Evolutionary conservation across 2,113 vertebrate species (phyloP).

Genomic region (Cariama cristata): DNA sequence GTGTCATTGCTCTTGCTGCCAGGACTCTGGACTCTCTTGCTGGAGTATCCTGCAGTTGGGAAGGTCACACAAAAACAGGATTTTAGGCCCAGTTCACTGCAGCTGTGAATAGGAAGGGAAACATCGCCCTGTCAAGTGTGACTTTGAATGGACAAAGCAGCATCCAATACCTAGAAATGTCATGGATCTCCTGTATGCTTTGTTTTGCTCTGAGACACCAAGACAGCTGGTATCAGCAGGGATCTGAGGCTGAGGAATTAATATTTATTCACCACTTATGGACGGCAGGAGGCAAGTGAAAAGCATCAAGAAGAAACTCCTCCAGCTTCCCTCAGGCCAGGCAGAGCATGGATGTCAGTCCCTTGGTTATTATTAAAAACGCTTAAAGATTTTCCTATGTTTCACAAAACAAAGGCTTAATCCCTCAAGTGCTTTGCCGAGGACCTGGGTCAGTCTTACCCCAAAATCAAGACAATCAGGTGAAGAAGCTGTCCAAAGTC

Average conservation of each 20-base stretch:
- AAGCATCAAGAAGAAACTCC: not conserved
- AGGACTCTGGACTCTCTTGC: slow-evolving; percentile 90
- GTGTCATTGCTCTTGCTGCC: slow-evolving; percentile 95
- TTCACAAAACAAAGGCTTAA: not conserved
- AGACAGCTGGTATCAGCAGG: not conserved
- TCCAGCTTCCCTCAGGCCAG: not conserved
- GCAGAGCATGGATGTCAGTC: fast-evolving
- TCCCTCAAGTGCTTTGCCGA: not conserved
- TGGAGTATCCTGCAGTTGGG: slow-evolving; percentile 75
- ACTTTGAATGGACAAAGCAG: not conserved
- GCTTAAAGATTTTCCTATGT: not conserved
- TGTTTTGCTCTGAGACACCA: not conserved
- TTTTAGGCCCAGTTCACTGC: not conserved
- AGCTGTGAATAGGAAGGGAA: not conserved
- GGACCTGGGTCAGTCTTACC: not conserved
- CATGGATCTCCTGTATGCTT: not conserved
- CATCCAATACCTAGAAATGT: not conserved
- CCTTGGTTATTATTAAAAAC: not conserved
- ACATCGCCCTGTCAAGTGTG: not conserved
- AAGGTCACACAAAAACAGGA: not conserved
- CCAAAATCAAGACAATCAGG: not conserved
- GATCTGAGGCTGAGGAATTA: not conserved
- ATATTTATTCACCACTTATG: not conserved
- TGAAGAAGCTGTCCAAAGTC: not conserved
- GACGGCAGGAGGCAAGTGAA: not conserved